Percentiles rank a stretch among this genome's conserved stretches.
phyloP scores from a whole-genome alignment of 2,113 vertebrate genomes.

The Propithecus coquereli region DNA sequence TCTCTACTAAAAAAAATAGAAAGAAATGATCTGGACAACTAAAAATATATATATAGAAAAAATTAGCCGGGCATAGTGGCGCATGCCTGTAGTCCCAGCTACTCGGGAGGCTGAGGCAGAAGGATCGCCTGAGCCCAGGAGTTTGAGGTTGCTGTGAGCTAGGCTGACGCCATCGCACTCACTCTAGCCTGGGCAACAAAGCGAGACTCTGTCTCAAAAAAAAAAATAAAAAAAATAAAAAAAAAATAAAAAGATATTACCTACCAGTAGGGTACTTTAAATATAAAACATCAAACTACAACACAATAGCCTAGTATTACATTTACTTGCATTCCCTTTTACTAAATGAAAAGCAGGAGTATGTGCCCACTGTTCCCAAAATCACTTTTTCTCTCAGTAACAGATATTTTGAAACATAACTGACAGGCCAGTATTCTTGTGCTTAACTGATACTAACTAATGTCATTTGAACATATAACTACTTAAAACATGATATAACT shows the following conservation, averaged over 20 bases:
- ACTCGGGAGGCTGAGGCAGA: no score
- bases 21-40: no score
- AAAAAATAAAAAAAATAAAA: no score
- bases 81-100: no score
- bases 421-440: background rate
- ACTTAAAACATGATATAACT: background rate
- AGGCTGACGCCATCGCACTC: no score
- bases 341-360: background rate
- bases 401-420: conserved; percentile 29
- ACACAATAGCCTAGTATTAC: background rate
- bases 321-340: background rate
- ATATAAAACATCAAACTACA: conserved; percentile 26
- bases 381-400: background rate
- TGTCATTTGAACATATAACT: background rate
- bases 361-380: background rate
- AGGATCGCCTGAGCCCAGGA: no score
- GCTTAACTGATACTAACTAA: background rate
- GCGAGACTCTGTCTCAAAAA: no score
- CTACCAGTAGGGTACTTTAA: background rate
- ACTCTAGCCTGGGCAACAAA: no score
- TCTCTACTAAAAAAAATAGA: no score
- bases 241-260: background rate
- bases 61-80: no score
- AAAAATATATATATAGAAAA: no score
- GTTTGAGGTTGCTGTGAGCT: no score